Percentiles rank a stretch among this genome's conserved stretches.
Evolutionary conservation across 2,797 vertebrate species (phyloP).

Genomic region (Lates japonicus): DNA sequence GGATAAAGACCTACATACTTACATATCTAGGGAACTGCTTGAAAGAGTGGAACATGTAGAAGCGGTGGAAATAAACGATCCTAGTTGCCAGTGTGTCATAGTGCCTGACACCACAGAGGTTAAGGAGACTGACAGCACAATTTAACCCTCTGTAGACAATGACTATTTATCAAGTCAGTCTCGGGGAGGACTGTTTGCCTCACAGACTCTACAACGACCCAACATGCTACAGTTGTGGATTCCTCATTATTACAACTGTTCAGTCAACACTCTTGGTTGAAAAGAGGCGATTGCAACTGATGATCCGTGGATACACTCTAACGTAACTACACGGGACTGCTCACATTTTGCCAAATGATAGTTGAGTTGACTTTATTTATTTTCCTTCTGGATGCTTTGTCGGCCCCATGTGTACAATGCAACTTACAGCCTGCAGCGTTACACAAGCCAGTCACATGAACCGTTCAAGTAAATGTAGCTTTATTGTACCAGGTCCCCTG

Average conservation of each 20-base stretch:
- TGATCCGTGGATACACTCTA: neutral
- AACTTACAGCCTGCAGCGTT: neutral
- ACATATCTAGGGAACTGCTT: slow-evolving; percentile 99
- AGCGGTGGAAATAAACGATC: slow-evolving; percentile 98
- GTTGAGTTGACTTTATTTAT: neutral
- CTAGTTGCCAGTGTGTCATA: slow-evolving; percentile 98
- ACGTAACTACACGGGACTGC: neutral
- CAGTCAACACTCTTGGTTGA: too few species aligned
- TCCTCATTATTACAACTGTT: too few species aligned
- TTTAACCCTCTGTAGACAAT: neutral
- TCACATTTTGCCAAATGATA: neutral
- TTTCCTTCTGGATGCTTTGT: neutral
- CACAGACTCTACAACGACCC: neutral
- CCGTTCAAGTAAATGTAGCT: neutral
- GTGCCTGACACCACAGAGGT: slow-evolving; percentile 86
- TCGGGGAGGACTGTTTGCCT: neutral
- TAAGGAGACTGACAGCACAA: slow-evolving; percentile 16
- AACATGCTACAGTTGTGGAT: neutral
- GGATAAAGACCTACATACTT: slow-evolving; percentile 75
- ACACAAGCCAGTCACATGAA: neutral
- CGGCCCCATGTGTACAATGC: neutral
- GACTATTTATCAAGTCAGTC: neutral
- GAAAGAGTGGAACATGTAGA: slow-evolving; percentile 99
- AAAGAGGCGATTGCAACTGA: too few species aligned
- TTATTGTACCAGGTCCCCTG: neutral